A percentile compares a stretch with the other conserved stretches of the same genome.
Conservation (phyloP, 2,888 invertebrate species). For the Esperia sulphurella region DNA sequence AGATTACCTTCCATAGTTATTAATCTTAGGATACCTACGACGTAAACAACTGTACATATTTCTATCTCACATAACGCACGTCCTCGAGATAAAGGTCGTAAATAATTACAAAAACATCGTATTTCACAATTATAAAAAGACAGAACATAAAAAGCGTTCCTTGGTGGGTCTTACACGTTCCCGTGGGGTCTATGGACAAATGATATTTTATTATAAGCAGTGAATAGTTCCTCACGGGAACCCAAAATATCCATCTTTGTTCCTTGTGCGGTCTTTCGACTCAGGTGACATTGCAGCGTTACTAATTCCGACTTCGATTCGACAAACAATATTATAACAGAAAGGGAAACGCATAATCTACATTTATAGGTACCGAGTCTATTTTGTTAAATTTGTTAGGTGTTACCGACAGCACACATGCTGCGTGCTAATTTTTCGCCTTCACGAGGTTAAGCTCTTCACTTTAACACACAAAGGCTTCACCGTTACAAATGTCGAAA, state of each 20-base stretch:
- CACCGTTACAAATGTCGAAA: constrained; percentile 73
- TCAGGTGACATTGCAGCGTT: constrained; percentile 70
- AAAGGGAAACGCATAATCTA: constrained; percentile 53
- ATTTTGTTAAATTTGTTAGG: constrained; percentile 36
- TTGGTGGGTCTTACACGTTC: constrained; percentile 42
- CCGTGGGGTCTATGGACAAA: constrained; percentile 57
- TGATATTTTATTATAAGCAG: constrained; percentile 65
- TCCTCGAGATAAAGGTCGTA: constrained; percentile 38
- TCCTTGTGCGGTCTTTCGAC: constrained; percentile 67
- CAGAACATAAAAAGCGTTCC: constrained; percentile 46
- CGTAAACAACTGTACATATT: background rate
- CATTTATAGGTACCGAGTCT: constrained; percentile 43
- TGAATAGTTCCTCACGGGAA: constrained; percentile 55
- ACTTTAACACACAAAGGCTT: constrained; percentile 49
- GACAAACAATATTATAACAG: constrained; percentile 44
- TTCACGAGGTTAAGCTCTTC: constrained; percentile 51
- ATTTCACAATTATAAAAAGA: constrained; percentile 57
- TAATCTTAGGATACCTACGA: constrained; percentile 1
- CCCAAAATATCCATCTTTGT: constrained; percentile 70
- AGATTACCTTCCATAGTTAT: constrained; percentile 18
- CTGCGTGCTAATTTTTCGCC: constrained; percentile 65
- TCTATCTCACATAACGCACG: constrained; percentile 23
- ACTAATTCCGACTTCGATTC: constrained; percentile 59
- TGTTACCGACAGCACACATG: constrained; percentile 45
- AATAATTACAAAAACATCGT: constrained; percentile 57